phyloP scores from a whole-genome alignment of 1,140 invertebrate genomes.

The Aethina tumida region DNA sequence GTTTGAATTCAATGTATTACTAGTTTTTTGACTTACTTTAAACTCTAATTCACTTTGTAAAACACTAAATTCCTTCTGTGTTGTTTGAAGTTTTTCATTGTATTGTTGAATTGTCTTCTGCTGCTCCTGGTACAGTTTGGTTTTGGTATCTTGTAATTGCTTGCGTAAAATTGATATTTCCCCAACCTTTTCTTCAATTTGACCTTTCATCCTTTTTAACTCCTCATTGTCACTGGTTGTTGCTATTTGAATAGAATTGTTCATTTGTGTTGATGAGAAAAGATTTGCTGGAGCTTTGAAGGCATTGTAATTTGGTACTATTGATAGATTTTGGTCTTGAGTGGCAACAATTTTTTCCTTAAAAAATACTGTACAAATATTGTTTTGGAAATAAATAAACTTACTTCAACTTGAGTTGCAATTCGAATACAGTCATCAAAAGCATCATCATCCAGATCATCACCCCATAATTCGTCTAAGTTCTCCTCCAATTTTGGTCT shows the following conservation, averaged over 20 bases:
- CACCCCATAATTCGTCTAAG: slow-evolving; percentile 22
- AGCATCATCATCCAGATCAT: slow-evolving; percentile 20
- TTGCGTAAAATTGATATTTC: slow-evolving; percentile 22
- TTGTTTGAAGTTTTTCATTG: slow-evolving; percentile 17
- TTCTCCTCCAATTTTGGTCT: slow-evolving; percentile 20
- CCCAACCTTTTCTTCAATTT: slow-evolving; percentile 24
- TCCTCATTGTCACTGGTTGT: slow-evolving; percentile 8
- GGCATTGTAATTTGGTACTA: slow-evolving; percentile 16
- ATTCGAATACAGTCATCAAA: slow-evolving; percentile 23
- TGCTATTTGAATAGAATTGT: slow-evolving; percentile 1
- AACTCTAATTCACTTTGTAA: slow-evolving; percentile 28
- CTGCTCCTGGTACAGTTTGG: slow-evolving; percentile 13
- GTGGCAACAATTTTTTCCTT: slow-evolving; percentile 3
- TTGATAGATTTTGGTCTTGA: neutral
- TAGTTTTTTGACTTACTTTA: slow-evolving; percentile 14
- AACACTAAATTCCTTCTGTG: slow-evolving; percentile 18
- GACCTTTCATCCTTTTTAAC: slow-evolving; percentile 13
- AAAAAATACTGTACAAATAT: slow-evolving; percentile 4
- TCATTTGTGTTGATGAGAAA: slow-evolving; percentile 20
- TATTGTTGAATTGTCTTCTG: slow-evolving; percentile 22
- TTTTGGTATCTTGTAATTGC: slow-evolving; percentile 19
- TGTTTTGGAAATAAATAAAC: slow-evolving; percentile 4
- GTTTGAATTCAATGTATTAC: slow-evolving; percentile 1
- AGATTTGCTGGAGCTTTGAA: slow-evolving; percentile 20
- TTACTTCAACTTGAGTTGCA: slow-evolving; percentile 21